Percentiles rank a stretch among this genome's conserved stretches.
Evolutionary conservation across 2,797 vertebrate genomes (phyloP).

Genomic region (Tachyglossus aculeatus): DNA sequence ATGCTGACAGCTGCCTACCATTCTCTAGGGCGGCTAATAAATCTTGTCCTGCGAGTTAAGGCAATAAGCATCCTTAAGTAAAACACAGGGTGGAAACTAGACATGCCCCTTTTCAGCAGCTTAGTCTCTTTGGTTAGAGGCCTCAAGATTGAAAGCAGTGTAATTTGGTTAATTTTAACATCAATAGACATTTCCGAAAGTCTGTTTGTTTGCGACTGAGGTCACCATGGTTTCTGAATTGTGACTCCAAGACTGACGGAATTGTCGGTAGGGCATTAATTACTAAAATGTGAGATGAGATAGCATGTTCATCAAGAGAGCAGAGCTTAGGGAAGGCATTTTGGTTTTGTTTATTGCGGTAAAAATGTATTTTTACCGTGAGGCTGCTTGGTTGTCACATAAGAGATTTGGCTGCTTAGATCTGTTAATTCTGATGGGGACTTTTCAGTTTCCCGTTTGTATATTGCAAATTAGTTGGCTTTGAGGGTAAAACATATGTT

Average conservation of each 20-base stretch:
- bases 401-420: too few species aligned
- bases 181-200: conserved; percentile 21
- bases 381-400: neutral
- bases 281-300: neutral
- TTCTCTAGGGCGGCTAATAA: conserved; percentile 5
- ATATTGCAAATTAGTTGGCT: too few species aligned
- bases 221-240: neutral
- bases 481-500: too few species aligned
- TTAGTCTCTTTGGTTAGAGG: neutral
- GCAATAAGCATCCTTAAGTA: conserved; percentile 22
- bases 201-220: conserved; percentile 1
- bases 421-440: too few species aligned
- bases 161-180: conserved; percentile 53
- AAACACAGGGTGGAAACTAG: conserved; percentile 22
- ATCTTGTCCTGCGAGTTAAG: neutral
- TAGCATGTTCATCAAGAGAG: neutral
- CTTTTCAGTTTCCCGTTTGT: too few species aligned
- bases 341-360: neutral
- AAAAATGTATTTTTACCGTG: neutral
- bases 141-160: conserved; percentile 14
- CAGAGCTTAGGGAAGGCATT: neutral
- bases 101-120: conserved; percentile 37
- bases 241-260: neutral
- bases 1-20: neutral
- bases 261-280: neutral